Percentiles rank a stretch among this genome's conserved stretches.
Conservation (phyloP, 2,888 invertebrate genomes). For the Campoplex nolae region DNA sequence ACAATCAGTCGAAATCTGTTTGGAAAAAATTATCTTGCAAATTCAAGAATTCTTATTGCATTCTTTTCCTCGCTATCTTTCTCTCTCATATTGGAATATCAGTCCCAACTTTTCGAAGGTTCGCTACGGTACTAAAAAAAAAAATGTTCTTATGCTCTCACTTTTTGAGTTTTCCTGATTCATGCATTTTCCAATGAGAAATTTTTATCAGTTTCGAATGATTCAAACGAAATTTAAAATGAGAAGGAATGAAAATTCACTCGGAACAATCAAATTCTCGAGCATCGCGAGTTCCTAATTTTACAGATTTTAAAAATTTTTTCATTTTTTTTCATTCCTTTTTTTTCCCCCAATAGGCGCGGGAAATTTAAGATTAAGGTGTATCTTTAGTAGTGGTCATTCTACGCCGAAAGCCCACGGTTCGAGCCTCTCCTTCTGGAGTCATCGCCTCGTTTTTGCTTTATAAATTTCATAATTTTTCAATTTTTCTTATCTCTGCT, state of each 20-base stretch:
- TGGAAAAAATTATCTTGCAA: slow-evolving; percentile 7
- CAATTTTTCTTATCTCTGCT: slow-evolving; percentile 9
- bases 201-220: not conserved
- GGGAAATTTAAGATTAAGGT: slow-evolving; percentile 75
- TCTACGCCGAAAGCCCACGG: slow-evolving; percentile 78
- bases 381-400: slow-evolving; percentile 78
- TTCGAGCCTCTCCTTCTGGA: slow-evolving; percentile 76
- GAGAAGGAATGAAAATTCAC: slow-evolving; percentile 2
- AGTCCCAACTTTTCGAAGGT: not conserved
- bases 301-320: slow-evolving; percentile 7
- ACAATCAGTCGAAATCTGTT: slow-evolving; percentile 51
- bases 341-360: slow-evolving; percentile 68
- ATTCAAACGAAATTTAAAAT: not conserved
- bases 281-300: slow-evolving; percentile 22
- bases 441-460: not conserved
- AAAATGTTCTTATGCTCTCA: not conserved
- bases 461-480: not conserved
- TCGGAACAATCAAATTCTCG: slow-evolving; percentile 36
- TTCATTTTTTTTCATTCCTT: not conserved
- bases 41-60: slow-evolving; percentile 13
- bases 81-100: not conserved
- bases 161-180: not conserved
- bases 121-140: not conserved
- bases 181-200: not conserved
- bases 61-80: slow-evolving; percentile 5